Evolutionary conservation across 2,113 vertebrate species (phyloP), one percentile per base, ranked within the genome.

Genomic region (Picathartes gymnocephalus): DNA sequence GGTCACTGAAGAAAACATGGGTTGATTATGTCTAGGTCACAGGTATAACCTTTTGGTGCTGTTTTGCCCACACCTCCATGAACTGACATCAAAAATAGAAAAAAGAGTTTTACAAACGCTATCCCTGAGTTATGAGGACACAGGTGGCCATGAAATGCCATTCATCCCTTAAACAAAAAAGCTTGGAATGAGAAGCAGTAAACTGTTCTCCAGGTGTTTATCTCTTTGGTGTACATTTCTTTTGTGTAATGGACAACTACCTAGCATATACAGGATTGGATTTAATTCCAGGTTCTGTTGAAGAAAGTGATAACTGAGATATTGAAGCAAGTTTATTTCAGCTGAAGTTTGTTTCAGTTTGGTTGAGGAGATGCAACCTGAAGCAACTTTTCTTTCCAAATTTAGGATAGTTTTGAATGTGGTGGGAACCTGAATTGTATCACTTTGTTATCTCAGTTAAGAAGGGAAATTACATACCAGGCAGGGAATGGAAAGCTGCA

Each of bases 241-340:
- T 86, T 74, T 57, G 4, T 74, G 39, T 65, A 7, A 54, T 44
- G 56, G 28, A 77, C 45, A 71, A 27, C 61, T 90, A 92, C 37
- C 19, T 83, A 39, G 72, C 31, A 14, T 33, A 17, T 69, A 42
- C 20, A 39, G 14, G 74, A 65, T 88, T 94, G 86, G 28, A 79
- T 86, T 96, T 95, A 85, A 87, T 89, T 35, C 16, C 40, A 79
- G n/a, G 53, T 86, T 86, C 57, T 94, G n/a, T 51, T 89, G 95
- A 91, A 93, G 50, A 64, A 70, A 89, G 78, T 79, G 81, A 69
- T 91, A 86, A 74, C 44, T 81, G 72, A 92, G 77, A 84, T 84
- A 83, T n/a, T 91, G 57, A 96, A 85, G 24, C 28, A 92, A 76
- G 25, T 94, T 90, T 88, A 51, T 96, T 94, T 96, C 73, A 92